Evolutionary conservation across 2,113 vertebrate genomes (phyloP), one percentile per base, ranked within the genome.

Genomic region (Syngnathus typhle): DNA sequence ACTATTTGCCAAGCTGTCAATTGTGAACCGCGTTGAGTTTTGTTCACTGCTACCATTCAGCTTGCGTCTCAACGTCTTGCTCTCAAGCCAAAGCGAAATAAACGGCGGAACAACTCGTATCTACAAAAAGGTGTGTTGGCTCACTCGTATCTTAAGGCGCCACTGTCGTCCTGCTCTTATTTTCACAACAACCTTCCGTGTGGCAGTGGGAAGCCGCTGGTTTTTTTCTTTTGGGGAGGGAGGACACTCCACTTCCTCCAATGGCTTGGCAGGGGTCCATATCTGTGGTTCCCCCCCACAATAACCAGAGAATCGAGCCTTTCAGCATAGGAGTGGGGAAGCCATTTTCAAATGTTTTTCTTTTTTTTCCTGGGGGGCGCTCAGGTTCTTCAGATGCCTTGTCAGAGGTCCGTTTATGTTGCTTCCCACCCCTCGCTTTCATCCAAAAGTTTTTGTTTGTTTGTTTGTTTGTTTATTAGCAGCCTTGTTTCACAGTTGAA

Each of bases 401-500:
- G 21, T 32, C 27, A 32, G 27, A 32, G 27, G 27, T 32, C 27
- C 27, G 27, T 32, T 32, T 16, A 32, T 36, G 27, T 21, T 3
- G 19, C 21, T 52, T 52, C 19, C 19, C 49, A 52, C 19, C 49
- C 19, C 1, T 52, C 21, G 19, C 19, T 52, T 52, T 52, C 49
- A 52, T 52, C 49, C 19, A n/a, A 52, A 52, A n/a, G 49, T n/a
- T 52, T n/a, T 56, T 49, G 19, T 56, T 11, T 43, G 1, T n/a
- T 56, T 49, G 19, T 56, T 11, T 43, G 1, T 62, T 15, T 44
- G 11, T 27, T 23, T 16, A n/a, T 84, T 85, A 91, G 93, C 91
- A 89, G 92, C 91, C 78, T 80, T 83, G 87, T 85, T 91, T 95
- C 94, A 94, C 94, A 95, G 95, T 92, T 90, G 86, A 88, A 85